Base-by-base conservation (phyloP, 2,888 invertebrate genomes). In the Unio delphinus region DNA sequence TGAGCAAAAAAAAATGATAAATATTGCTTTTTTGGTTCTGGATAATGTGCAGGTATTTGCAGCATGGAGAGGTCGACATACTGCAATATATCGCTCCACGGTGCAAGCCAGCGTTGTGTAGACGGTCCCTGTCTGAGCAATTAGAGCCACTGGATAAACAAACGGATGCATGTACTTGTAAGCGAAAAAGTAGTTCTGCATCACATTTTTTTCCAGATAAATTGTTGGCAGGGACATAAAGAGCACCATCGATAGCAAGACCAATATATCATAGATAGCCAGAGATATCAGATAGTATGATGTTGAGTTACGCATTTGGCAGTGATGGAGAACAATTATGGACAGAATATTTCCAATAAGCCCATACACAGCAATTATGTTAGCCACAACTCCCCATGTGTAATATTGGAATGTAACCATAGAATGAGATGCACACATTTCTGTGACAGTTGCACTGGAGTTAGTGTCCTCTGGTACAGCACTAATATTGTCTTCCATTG, bases 271-370 rank as follows among this genome's bases (percentile, higher is more conserved):
- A 90, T 96, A 97, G 83, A 96, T 93, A 34, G 98, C 98, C 82
- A 99, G 92, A 7, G 97, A 97, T 79, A 96, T 95, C 73, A 99
- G 93, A 87, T 98, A 93, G 90, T 96, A 96, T 91, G 98, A 98
- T 88, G 98, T 96, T 87, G 97, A 97, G 72, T 96, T 96, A 85
- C 95, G 94, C 98, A 98, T 98, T 90, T 97, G 96, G 68, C 96
- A 93, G 71, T 86, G 83, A 57, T 83, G 77, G 54, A 89, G 80
- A 4, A 89, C 89, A n/a, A 85, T 79, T n/a, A 89, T 86, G 17
- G 89, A 85, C 34, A 89, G 69, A 18, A 85, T 76, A 73, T 89
- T 89, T 8, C 88, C 89, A 5, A 89, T 69, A 11, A 89, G 73
- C 28, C 89, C 89, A 26, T 97, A 94, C 92, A 96, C 95, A 59